Conservation (phyloP, 2,888 invertebrate species). For the Podabrus alpinus region DNA sequence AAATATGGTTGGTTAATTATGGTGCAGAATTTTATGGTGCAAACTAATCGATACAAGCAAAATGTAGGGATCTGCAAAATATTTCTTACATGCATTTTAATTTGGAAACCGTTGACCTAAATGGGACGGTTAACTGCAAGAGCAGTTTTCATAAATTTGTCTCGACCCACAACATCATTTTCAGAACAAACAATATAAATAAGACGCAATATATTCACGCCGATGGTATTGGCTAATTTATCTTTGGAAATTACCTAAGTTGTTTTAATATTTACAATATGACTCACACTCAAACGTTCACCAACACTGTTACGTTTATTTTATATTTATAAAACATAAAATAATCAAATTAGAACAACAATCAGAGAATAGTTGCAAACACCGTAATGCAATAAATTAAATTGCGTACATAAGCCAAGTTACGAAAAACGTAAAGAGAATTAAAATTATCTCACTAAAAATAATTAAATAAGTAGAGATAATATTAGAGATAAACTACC, state of each 20-base stretch:
- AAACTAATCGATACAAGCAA: not conserved
- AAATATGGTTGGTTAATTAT: not conserved
- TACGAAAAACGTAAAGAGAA: not conserved
- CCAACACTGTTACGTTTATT: not conserved
- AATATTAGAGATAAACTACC: slow-evolving; percentile 1
- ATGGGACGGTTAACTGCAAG: not conserved
- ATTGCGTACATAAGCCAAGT: not conserved
- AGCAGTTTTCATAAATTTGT: not conserved
- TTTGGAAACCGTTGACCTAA: not conserved
- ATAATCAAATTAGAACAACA: not conserved
- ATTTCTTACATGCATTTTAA: not conserved
- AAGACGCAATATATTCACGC: not conserved
- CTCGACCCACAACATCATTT: not conserved
- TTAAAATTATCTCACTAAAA: not conserved
- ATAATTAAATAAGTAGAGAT: not conserved
- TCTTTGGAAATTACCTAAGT: not conserved
- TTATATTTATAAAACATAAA: not conserved
- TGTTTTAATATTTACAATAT: not conserved
- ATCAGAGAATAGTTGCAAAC: not conserved
- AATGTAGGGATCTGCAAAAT: not conserved
- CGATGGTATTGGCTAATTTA: not conserved
- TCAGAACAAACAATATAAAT: not conserved
- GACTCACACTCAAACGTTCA: not conserved
- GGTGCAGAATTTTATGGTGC: not conserved
- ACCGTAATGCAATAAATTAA: too few species aligned